Base-by-base conservation (phyloP, 2,113 vertebrate species). In the Salminus brasiliensis region DNA sequence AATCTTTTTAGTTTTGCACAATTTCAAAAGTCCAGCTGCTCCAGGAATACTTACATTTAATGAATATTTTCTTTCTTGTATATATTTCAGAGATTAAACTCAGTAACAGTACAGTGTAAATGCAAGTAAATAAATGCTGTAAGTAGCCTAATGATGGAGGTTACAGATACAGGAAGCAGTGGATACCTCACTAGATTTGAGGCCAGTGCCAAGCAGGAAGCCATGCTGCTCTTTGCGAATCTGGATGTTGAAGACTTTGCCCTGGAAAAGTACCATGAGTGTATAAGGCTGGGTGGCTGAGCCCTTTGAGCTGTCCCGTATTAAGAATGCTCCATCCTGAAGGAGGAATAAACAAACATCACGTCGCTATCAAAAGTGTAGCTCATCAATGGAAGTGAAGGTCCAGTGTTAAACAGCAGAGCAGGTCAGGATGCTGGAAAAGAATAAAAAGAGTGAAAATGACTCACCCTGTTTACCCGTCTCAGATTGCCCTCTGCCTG, bases 181-280 rank as follows among this genome's bases (percentile, higher is more conserved):
- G 68, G 0, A 65, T 93, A 99, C 97, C 96, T 99, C 97, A 79
- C 93, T 94, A 78, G 90, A 92, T 86, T 95, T 96, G 67, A 97
- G 92, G 80, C 95, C 93, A 0, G 96, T 98, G 79, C 97, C 97
- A 87, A 99, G 85, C 81, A 95, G 84, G 65, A 95, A 99, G 0
- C 92, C 63, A 3, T 94, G 86, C 6, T 89, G 84, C n/a, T 95
- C 77, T 72, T 93, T 95, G 2, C 95, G 91, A 82, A 99, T 98
- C 91, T 97, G 97, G 87, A 99, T 95, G 86, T 99, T 99, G 90
- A 94, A 99, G 49, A 99, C 97, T 85, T 98, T 98, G 32, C 93
- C 88, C 90, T 95, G 95, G 91, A 96, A 97, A 72, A 96, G 82
- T 23, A 98, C 97, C 97, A 98, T 98, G 74, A 98, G 93, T 0